These are phyloP conservation scores for Bujurquina vittata DNA, from an alignment of 2,113 vertebrate genomes.

Conservation along the genomic window DNA sequence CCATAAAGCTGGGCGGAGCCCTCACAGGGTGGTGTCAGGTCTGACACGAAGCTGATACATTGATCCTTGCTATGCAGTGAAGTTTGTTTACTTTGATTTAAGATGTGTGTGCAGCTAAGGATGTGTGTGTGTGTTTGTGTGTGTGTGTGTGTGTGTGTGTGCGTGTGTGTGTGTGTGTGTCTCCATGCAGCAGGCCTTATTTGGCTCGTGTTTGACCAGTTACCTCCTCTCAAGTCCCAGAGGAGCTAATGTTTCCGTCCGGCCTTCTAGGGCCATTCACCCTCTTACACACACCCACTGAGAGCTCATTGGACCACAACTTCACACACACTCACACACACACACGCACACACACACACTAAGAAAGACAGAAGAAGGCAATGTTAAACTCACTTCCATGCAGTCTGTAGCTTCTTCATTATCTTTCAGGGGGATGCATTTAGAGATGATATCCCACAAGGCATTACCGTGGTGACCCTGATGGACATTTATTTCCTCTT, in stretches of 20 bases:
- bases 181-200: slow-evolving; percentile 80
- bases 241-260: slow-evolving; percentile 75
- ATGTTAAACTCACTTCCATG: neutral
- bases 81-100: neutral
- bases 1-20: slow-evolving; percentile 30
- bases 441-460: neutral
- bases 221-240: slow-evolving; percentile 77
- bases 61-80: neutral
- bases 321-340: slow-evolving; percentile 33
- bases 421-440: neutral
- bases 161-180: slow-evolving; percentile 25
- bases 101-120: slow-evolving; percentile 29
- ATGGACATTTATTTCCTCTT: neutral
- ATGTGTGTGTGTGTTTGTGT: slow-evolving; percentile 29
- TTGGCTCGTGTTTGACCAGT: slow-evolving; percentile 83
- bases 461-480: neutral
- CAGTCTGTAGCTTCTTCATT: neutral
- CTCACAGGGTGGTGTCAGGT: neutral
- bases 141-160: slow-evolving; percentile 21
- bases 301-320: slow-evolving; percentile 49
- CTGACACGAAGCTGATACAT: neutral
- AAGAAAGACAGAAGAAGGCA: slow-evolving; percentile 19
- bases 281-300: slow-evolving; percentile 48
- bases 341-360: neutral
- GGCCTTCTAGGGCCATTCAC: slow-evolving; percentile 80